Evolutionary conservation across 2,113 vertebrate species (phyloP), one percentile per base, ranked within the genome.

Genomic region (Coregonus clupeaformis): DNA sequence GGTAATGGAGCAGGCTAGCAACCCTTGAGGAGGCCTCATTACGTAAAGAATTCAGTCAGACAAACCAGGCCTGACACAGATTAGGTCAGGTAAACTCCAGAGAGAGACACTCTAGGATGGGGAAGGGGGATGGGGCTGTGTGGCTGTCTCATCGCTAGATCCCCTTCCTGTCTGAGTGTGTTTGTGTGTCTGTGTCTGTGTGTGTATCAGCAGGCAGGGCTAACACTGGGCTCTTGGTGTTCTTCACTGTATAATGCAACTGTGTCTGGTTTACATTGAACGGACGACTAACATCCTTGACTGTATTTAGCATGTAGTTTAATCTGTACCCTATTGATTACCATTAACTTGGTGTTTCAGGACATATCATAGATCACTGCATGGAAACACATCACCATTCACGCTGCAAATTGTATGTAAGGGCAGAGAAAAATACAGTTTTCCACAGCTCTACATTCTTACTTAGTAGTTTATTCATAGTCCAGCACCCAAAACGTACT

Each of bases 81-180:
- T 60, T 70, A 74, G 77, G 73, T 84, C 80, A 77, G 77, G 74
- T 83, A 32, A 75, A 22, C 77, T 76, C 69, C 4, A 24, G 77
- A 30, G 74, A 73, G 49, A 52, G 14, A 52, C 49, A 5, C 49
- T 52, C 73, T 42, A 5, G 2, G 63, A 45, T 64, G 71, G 57
- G 67, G 62, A 5, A 3, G 7, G 22, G 24, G 47, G 14, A 49
- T 1, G 14, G 47, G 49, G 3, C 12, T 52, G 49, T 18, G 49
- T 52, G 5, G 62, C 20, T 73, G 78, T 70, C 52, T 18, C 68
- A 72, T 69, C 52, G 14, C 68, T 59, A 57, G 57, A 32, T 32
- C 32, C 32, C 32, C 32, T 49, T 32, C 5, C 32, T 32, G 32
- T 32, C 5, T 32, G 32, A 1, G 27, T 1, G 32, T 32, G 32